Base-by-base conservation (phyloP, 1,140 invertebrate genomes). In the Pinna nobilis region DNA sequence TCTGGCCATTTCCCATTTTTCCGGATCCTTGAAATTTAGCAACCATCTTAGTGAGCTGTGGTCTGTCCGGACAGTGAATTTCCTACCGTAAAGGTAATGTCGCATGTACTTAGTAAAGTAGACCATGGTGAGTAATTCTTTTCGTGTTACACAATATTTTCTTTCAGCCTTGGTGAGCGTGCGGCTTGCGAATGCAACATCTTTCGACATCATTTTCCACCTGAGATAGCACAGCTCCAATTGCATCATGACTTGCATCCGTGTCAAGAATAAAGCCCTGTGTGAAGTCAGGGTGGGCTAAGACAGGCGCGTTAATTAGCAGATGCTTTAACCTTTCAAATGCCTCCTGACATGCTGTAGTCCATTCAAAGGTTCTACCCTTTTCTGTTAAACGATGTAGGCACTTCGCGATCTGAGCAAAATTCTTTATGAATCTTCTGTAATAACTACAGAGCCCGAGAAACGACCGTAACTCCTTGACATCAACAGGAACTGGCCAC, bases 181-280 rank as follows among this genome's bases (percentile, higher is more conserved):
- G 32, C 35, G 44, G 35, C 68, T 64, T 41, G 35, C 47, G 47
- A 23, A 68, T 32, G 53, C 37, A 9, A 57, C 33, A 5, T 32
- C 55, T 70, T 32, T 70, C 66, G 20, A 53, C 49, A n/a, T 35
- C 41, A 61, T 77, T 72, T 53, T 76, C 30, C 30, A 44, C 85
- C 83, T 11, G 87, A 20, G 70, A 75, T 35, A 88, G 73, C 2
- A 82, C 80, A 1, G 77, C 78, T 23, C 81, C 84, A 9, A 86
- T 49, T 13, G 71, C 81, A 13, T 50, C 7, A 33, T 80, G 70
- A 47, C 69, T 73, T 35, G 73, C 79, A 59, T 83, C 82, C 18
- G 72, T 78, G 30, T 82, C 76, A n/a, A 84, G 15, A 23, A 79
- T 73, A 53, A 81, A 82, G 9, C 30, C 28, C 20, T 49, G 15